phyloP scores from a whole-genome alignment of 2,888 invertebrate genomes.

The Apodemia mormo region DNA sequence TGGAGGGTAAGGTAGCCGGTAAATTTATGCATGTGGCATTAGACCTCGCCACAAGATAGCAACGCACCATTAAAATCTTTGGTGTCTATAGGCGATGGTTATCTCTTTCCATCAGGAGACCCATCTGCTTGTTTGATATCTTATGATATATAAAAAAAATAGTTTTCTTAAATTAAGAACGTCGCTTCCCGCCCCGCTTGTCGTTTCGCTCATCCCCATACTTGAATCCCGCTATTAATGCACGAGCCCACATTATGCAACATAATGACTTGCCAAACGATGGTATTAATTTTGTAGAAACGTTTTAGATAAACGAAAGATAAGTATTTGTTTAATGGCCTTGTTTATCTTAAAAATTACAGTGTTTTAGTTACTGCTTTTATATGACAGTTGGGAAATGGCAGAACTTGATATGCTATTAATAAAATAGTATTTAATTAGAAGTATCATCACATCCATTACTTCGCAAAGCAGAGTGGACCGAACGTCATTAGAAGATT shows the following conservation, averaged over 20 bases:
- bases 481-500: too few relatives aligned
- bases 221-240: slow-evolving; percentile 28
- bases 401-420: background rate
- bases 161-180: background rate
- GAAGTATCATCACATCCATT: too few relatives aligned
- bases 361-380: slow-evolving; percentile 3
- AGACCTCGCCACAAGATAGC: too few relatives aligned
- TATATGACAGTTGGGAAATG: background rate
- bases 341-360: slow-evolving; percentile 16
- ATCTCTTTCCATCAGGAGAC: too few relatives aligned
- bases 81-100: too few relatives aligned
- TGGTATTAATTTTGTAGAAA: slow-evolving; percentile 37
- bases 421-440: background rate
- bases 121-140: too few relatives aligned
- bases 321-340: slow-evolving; percentile 19
- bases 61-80: too few relatives aligned
- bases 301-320: slow-evolving; percentile 27
- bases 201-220: slow-evolving; percentile 26
- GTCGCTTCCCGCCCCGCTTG: slow-evolving; percentile 17
- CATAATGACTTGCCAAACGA: slow-evolving; percentile 36
- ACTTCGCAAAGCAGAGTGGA: too few relatives aligned
- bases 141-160: too few relatives aligned
- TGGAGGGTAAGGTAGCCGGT: too few relatives aligned
- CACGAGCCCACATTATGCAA: slow-evolving; percentile 38
- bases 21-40: too few relatives aligned